Base-by-base conservation (phyloP, 2,113 vertebrate genomes). In the Nansenia antarctica region DNA sequence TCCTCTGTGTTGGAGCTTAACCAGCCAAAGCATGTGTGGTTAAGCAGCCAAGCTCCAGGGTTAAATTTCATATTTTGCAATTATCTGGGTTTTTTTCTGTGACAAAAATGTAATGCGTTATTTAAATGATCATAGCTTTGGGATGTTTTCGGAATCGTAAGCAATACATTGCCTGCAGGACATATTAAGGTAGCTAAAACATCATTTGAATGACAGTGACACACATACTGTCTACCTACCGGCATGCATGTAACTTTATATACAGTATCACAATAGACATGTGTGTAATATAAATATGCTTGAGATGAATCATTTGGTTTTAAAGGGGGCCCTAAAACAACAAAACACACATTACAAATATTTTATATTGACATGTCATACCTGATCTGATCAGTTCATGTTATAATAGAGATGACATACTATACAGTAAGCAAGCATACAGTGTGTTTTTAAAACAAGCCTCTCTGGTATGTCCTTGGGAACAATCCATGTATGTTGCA, bases 81-180 rank as follows among this genome's bases (percentile, higher is more conserved):
- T 93, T 92, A 93, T 86, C 90, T 47, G 32, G 74, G 90, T 91
- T 89, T 88, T 85, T 83, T 80, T 79, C 81, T 71, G 30, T 57
- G 80, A 76, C 74, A 85, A 76, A 85, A 87, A 88, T 84, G 80
- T 83, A 89, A 86, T 82, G 85, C 90, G 88, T 92, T 92, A 93
- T 93, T 93, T 93, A 92, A 93, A 92, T 93, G 77, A 91, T 85
- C 82, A 89, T 88, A 88, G 91, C 92, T 92, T 75, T 91, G 91
- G 91, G 91, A 91, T 86, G 84, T 88, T 89, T 86, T 78, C 57
- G 67, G 73, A 60, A 74, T 80, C 74, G 73, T 69, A 77, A 79
- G 74, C 77, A 71, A 74, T 70, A 61, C 75, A 71, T 73, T 79
- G 70, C 72, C 68, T 69, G 24, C 69, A 76, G 73, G 83, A 78